A percentile compares a stretch with the other conserved stretches of the same genome.
Conservation (phyloP, 2,888 invertebrate species). For the Drosophila silvestris region DNA sequence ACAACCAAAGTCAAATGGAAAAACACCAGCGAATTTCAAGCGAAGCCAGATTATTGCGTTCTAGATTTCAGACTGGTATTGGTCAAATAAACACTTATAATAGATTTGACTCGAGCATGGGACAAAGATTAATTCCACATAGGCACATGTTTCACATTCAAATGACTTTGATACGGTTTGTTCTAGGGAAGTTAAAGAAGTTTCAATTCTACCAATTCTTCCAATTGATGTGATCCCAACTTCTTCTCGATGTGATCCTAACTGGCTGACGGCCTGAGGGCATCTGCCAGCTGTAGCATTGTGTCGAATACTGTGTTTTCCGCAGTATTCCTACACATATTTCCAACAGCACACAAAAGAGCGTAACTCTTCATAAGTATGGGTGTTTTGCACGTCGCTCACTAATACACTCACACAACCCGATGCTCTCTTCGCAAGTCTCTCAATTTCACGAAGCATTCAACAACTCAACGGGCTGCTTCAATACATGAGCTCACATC, state of each 20-base stretch:
- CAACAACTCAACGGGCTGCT: not conserved
- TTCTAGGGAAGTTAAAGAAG: not conserved
- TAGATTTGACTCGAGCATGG: not conserved
- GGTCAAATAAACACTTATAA: not conserved
- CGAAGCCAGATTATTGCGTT: constrained; percentile 20
- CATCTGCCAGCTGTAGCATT: constrained; percentile 15
- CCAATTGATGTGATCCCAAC: not conserved
- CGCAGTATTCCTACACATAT: constrained; percentile 4
- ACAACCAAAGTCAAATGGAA: constrained; percentile 34
- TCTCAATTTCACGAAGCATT: constrained; percentile 23
- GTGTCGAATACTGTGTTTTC: not conserved
- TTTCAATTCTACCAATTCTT: not conserved
- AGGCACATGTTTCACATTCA: not conserved
- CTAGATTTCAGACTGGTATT: not conserved
- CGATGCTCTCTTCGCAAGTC: constrained; percentile 29
- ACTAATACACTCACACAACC: constrained; percentile 40
- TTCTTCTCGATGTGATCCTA: constrained; percentile 7
- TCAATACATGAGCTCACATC: constrained; percentile 2
- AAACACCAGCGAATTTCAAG: constrained; percentile 34
- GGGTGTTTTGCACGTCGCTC: constrained; percentile 5
- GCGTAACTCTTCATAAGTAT: constrained; percentile 29
- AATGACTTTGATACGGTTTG: not conserved
- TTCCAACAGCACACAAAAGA: not conserved
- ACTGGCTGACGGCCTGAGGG: constrained; percentile 13
- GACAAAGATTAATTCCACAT: constrained; percentile 2